Percentiles rank a stretch among this genome's conserved stretches.
These are phyloP conservation scores for Pinna nobilis DNA, from an alignment of 1,140 invertebrate species.

Conservation along the genomic window DNA sequence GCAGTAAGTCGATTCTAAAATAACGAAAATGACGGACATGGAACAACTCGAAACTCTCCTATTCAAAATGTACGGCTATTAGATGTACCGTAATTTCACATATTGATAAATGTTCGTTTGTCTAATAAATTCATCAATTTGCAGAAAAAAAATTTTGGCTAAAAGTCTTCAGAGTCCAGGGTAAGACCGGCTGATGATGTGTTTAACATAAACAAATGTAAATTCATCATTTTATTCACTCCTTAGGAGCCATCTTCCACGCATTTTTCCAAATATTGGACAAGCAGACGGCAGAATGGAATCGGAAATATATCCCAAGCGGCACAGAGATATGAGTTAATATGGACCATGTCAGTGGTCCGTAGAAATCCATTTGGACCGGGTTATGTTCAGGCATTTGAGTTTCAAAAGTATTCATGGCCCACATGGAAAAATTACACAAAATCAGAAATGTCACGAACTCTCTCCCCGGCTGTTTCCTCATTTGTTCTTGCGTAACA, in stretches of 20 bases:
- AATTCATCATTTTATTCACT: not conserved
- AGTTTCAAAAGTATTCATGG: slow-evolving; percentile 64
- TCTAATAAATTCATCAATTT: not conserved
- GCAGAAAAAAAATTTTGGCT: not conserved
- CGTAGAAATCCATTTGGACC: slow-evolving; percentile 62
- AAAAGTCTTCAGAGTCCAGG: no score
- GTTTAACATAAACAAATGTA: slow-evolving; percentile 7
- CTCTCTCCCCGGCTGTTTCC: slow-evolving; percentile 94
- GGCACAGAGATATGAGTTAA: slow-evolving; percentile 63
- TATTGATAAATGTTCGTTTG: no score
- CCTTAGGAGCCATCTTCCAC: slow-evolving; percentile 39
- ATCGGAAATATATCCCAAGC: slow-evolving; percentile 64
- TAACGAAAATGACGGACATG: no score
- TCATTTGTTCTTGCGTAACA: slow-evolving; percentile 90
- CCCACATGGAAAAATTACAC: slow-evolving; percentile 81
- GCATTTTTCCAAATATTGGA: slow-evolving; percentile 68
- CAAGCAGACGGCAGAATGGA: slow-evolving; percentile 67
- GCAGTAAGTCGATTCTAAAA: no score
- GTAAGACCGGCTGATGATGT: no score
- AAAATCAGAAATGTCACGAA: slow-evolving; percentile 95
- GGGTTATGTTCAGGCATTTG: slow-evolving; percentile 60
- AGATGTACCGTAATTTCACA: no score
- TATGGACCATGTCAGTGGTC: slow-evolving; percentile 58
- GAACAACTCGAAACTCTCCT: no score
- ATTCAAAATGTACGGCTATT: no score